A percentile compares a stretch with the other conserved stretches of the same genome.
Evolutionary conservation across 2,888 invertebrate genomes (phyloP).

Genomic region (Clistopyga incitator): DNA sequence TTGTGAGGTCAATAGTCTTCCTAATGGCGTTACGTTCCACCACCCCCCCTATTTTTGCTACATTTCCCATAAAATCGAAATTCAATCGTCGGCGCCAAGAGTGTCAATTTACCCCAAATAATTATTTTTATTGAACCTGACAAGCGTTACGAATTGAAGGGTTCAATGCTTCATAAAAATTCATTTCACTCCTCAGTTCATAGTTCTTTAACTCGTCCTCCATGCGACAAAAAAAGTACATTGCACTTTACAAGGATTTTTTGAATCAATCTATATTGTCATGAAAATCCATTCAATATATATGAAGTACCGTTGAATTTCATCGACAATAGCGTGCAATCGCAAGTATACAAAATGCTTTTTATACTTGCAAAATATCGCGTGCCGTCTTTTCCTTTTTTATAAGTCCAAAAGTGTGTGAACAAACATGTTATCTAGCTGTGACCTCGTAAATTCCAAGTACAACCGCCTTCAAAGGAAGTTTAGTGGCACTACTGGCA

Average conservation of each 20-base stretch:
- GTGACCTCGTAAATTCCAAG: neutral
- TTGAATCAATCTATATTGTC: neutral
- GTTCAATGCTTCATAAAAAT: too few relatives aligned
- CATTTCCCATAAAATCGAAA: too few relatives aligned
- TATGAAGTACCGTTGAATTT: neutral
- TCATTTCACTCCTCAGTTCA: too few relatives aligned
- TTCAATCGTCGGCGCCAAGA: too few relatives aligned
- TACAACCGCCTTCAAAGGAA: neutral
- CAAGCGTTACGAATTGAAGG: too few relatives aligned
- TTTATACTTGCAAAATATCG: neutral
- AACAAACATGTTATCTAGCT: neutral
- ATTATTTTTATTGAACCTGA: too few relatives aligned
- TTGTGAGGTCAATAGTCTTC: too few relatives aligned
- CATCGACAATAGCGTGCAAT: neutral
- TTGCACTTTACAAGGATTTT: neutral
- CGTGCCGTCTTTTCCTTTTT: neutral
- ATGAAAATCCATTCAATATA: neutral
- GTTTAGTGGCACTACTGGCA: neutral
- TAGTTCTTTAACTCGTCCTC: too few relatives aligned
- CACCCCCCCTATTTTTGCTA: too few relatives aligned
- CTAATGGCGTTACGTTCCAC: too few relatives aligned
- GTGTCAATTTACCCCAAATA: too few relatives aligned
- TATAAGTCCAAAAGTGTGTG: neutral
- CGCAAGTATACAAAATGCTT: neutral
- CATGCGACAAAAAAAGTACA: neutral